Percentiles rank a stretch among this genome's conserved stretches.
Conservation (phyloP, 2,113 vertebrate genomes). For the Bambusicola thoracicus region DNA sequence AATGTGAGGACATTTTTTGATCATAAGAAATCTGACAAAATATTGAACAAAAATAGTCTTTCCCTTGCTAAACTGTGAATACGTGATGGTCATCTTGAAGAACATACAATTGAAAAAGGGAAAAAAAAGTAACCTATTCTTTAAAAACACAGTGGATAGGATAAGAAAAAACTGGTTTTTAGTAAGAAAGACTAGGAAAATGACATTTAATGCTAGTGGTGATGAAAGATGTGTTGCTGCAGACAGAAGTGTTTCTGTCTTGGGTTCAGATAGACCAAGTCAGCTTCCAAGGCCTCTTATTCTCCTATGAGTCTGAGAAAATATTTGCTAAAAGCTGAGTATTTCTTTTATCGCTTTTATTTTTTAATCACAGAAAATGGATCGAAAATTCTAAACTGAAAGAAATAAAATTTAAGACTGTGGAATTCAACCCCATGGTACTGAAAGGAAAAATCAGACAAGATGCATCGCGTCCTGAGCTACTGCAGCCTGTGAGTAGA, state of each 20-base stretch:
- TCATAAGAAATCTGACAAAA: neutral
- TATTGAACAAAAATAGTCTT: neutral
- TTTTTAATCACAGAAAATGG: slow-evolving; percentile 82
- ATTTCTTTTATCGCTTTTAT: neutral
- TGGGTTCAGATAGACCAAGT: neutral
- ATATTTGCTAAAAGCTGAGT: neutral
- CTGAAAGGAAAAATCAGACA: slow-evolving; percentile 92
- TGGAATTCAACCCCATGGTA: slow-evolving; percentile 95
- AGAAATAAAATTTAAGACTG: slow-evolving; percentile 88
- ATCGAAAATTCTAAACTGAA: slow-evolving; percentile 90
- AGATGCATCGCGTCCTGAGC: slow-evolving; percentile 90
- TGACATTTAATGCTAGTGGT: neutral
- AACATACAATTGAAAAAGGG: neutral
- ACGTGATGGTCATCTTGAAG: neutral
- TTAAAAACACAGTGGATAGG: neutral
- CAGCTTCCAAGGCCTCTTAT: neutral
- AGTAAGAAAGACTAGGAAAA: neutral
- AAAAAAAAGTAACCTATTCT: neutral
- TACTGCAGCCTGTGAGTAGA: slow-evolving; percentile 93
- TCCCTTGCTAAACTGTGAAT: neutral
- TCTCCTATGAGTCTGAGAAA: neutral
- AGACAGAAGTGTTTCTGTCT: neutral
- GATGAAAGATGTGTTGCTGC: neutral
- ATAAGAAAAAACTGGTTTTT: neutral
- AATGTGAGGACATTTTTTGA: neutral